Conservation (phyloP, 2,888 invertebrate species). For the Drosophila parthenogenetica region DNA sequence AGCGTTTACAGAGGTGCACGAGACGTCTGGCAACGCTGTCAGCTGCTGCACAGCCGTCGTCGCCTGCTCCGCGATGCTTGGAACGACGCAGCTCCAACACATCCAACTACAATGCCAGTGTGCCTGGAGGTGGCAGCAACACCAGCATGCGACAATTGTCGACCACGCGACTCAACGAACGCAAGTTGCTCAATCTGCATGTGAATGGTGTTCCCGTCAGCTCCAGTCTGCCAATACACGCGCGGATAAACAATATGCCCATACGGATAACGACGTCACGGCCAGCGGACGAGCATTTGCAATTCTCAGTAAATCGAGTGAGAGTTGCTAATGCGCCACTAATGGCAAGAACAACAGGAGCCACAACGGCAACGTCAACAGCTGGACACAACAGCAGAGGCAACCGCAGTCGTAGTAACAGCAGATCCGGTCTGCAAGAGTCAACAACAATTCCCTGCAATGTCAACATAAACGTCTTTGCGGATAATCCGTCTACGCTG, state of each 20-base stretch:
- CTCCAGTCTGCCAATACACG: constrained; percentile 41
- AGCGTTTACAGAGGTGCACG: constrained; percentile 20
- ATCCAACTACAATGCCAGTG: constrained; percentile 44
- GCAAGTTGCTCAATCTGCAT: constrained; percentile 50
- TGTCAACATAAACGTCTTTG: constrained; percentile 75
- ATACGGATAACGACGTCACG: constrained; percentile 62
- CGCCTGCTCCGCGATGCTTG: neutral
- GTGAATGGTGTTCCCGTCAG: constrained; percentile 36
- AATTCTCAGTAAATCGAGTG: constrained; percentile 50
- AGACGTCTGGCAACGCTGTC: constrained; percentile 11
- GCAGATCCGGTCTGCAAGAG: neutral
- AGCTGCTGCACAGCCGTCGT: neutral
- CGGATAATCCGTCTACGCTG: constrained; percentile 63
- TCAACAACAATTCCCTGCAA: constrained; percentile 49
- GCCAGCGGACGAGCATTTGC: constrained; percentile 32
- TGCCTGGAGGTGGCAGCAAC: neutral
- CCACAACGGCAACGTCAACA: neutral
- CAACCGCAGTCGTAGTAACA: constrained; percentile 3
- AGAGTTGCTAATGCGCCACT: neutral
- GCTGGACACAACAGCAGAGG: neutral
- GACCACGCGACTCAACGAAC: constrained; percentile 32
- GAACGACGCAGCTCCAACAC: constrained; percentile 42
- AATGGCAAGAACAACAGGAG: neutral
- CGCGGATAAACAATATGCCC: constrained; percentile 64
- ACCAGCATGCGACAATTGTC: constrained; percentile 17